A percentile compares a stretch with the other conserved stretches of the same genome.
phyloP scores from a whole-genome alignment of 2,888 invertebrate species.

The Xestoiulus laeticollis region DNA sequence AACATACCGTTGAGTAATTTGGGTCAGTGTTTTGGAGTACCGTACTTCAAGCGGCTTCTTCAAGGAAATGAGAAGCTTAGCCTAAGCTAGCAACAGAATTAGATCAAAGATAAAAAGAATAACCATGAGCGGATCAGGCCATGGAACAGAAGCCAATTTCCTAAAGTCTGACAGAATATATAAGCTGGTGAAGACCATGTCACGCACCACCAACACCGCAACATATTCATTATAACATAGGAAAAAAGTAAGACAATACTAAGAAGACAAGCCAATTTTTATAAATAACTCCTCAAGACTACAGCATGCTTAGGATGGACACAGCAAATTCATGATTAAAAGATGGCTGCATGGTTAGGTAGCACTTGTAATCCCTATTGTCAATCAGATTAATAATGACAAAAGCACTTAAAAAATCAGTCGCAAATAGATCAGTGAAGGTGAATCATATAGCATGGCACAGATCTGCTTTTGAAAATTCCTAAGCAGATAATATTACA shows the following conservation, averaged over 20 bases:
- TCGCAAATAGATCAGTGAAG: background rate
- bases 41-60: background rate
- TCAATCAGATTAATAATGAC: constrained; percentile 3
- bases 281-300: background rate
- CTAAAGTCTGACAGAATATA: background rate
- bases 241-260: background rate
- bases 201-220: background rate
- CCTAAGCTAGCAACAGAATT: too few species aligned
- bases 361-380: constrained; percentile 13
- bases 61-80: background rate
- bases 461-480: background rate
- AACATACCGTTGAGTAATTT: background rate
- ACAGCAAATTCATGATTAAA: background rate
- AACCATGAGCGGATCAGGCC: background rate
- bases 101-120: background rate
- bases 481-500: background rate
- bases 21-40: background rate
- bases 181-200: background rate
- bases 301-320: background rate
- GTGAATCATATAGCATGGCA: background rate
- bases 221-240: background rate
- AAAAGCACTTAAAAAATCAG: background rate
- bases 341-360: background rate
- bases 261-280: background rate
- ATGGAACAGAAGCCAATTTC: background rate